phyloP scores from a whole-genome alignment of 2,888 invertebrate genomes.

The Rhingia rostrata region DNA sequence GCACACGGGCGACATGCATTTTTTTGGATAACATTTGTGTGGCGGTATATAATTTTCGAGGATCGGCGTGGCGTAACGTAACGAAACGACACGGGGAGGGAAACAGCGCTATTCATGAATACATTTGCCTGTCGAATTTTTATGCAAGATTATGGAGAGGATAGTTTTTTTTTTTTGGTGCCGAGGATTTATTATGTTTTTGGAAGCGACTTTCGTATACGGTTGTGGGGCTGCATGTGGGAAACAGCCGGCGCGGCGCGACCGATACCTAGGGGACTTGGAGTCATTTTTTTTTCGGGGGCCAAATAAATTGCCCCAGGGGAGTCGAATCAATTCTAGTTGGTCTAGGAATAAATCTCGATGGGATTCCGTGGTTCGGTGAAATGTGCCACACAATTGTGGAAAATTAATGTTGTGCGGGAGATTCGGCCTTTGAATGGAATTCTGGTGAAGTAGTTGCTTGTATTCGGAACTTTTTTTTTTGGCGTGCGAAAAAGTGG shows the following conservation, averaged over 20 bases:
- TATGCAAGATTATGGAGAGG: constrained; percentile 47
- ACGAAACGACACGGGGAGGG: background rate
- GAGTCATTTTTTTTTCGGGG: background rate
- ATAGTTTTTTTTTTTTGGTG: constrained; percentile 22
- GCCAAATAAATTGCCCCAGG: constrained; percentile 8
- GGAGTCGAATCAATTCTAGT: constrained; percentile 9
- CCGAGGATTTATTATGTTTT: constrained; percentile 64
- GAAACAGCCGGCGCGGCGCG: constrained; percentile 2
- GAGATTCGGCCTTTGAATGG: background rate
- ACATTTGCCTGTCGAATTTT: constrained; percentile 62
- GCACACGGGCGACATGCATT: constrained; percentile 69
- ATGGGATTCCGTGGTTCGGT: background rate
- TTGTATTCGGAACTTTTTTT: background rate
- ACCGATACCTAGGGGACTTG: constrained; percentile 6
- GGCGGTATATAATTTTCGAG: constrained; percentile 32
- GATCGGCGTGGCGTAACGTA: constrained; percentile 25
- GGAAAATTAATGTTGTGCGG: background rate
- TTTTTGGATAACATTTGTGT: constrained; percentile 21
- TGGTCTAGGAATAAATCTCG: constrained; percentile 7
- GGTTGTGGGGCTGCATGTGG: constrained; percentile 30
- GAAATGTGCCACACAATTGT: background rate
- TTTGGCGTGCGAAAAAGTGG: background rate
- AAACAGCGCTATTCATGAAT: constrained; percentile 46
- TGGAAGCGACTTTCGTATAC: constrained; percentile 41
- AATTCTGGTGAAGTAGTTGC: background rate